phyloP scores from a whole-genome alignment of 2,888 invertebrate species.

The Pachydiplax longipennis region DNA sequence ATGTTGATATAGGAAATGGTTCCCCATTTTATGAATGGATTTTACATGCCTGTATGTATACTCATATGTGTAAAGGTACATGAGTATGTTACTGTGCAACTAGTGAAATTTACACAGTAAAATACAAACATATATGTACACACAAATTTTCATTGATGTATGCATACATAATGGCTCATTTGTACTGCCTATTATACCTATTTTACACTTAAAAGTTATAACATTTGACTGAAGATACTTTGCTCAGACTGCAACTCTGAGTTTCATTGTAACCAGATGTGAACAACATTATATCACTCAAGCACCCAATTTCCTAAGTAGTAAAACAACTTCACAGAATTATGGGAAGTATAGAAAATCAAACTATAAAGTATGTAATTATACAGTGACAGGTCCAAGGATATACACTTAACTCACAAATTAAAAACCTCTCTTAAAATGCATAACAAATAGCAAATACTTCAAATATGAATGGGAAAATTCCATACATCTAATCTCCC shows the following conservation, averaged over 20 bases:
- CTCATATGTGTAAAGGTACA: not conserved
- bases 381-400: slow-evolving; percentile 48
- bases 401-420: slow-evolving; percentile 48
- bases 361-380: slow-evolving; percentile 51
- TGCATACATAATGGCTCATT: slow-evolving; percentile 29
- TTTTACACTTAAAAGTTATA: slow-evolving; percentile 26
- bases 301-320: slow-evolving; percentile 1
- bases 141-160: not conserved
- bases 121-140: not conserved
- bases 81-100: not conserved
- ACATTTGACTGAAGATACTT: slow-evolving; percentile 34
- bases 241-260: not conserved
- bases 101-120: no score
- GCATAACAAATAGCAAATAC: slow-evolving; percentile 49
- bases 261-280: not conserved
- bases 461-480: slow-evolving; percentile 47
- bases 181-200: slow-evolving; percentile 25
- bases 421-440: slow-evolving; percentile 46
- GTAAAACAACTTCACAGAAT: slow-evolving; percentile 11
- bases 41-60: not conserved
- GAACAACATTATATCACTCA: slow-evolving; percentile 3
- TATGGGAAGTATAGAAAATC: slow-evolving; percentile 32
- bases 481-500: slow-evolving; percentile 29
- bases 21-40: slow-evolving; percentile 42
- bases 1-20: slow-evolving; percentile 22